Evolutionary conservation across 64 coral and sea anemone genomes (phyloP), one percentile per base, ranked within the genome.

Genomic region (Anthopleura sola): DNA sequence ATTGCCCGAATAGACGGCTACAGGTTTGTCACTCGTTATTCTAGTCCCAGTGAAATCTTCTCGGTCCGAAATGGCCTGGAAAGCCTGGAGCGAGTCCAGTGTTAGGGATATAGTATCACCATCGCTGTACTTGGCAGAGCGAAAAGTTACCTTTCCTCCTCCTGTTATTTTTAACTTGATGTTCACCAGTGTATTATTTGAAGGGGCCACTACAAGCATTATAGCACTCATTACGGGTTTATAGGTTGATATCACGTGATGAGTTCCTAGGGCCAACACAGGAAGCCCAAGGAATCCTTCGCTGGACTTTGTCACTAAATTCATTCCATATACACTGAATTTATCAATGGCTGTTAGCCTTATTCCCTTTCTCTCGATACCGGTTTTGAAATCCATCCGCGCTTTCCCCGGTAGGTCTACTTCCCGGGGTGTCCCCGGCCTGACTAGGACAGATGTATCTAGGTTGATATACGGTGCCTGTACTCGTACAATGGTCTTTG

Each of bases 1-100:
- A 57, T 87, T 77, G 24, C 95, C 95, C 15, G 92, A 91, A 79
- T 89, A 98, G 16, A 98, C 92, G 3, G 95, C 90, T 24, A 98
- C 62, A 6, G 87, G 89, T 56, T 92, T 91, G 24, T 66, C 33
- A 13, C 92, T 91, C 13, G 68, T 82, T 29, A 98, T 85, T 0
- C 53, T 82, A 0, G 92, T 98, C 0, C 96, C 96, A 15, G 86
- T 94, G 0, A 98, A 75, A 74, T 92, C 89, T 28, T 31, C 69
- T 17, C 24, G 24, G 55, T 83, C 50, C 7, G 55, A 37, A 32
- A 37, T 18, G 21, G 36, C 15, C 82, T 89, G 87, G 83, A 93
- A 93, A 15, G 84, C 78, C 21, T 93, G 68, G 8, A 86, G 58
- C 34, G 31, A 68, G 32, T 89, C 75, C 0, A 93, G 8, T 12